Evolutionary conservation across 2,888 invertebrate genomes (phyloP).

Genomic region (Physocephala rufipes): DNA sequence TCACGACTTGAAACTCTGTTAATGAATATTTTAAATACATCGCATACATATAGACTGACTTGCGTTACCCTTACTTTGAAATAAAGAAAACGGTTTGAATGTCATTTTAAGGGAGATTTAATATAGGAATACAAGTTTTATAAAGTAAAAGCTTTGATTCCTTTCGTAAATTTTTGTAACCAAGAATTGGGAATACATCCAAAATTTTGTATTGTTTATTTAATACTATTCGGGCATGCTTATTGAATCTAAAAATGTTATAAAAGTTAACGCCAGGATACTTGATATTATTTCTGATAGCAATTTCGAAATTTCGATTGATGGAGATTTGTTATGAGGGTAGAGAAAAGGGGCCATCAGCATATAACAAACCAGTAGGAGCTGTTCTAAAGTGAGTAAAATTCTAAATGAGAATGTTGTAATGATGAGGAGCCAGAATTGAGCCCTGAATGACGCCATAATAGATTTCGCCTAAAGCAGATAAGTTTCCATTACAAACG

Average conservation of each 20-base stretch:
- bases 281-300: conserved; percentile 16
- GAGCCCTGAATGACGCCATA: conserved; percentile 34
- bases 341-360: conserved; percentile 37
- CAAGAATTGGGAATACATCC: not conserved
- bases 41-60: too few species aligned
- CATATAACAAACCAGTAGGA: conserved; percentile 33
- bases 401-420: conserved; percentile 34
- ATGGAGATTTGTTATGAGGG: conserved; percentile 20
- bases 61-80: not conserved
- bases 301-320: not conserved
- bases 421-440: conserved; percentile 26
- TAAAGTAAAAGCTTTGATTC: not conserved
- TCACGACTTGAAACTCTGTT: too few species aligned
- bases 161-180: not conserved
- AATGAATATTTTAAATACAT: too few species aligned
- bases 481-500: conserved; percentile 15
- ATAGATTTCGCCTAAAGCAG: not conserved
- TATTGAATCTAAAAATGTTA: conserved; percentile 33
- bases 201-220: not conserved
- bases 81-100: not conserved
- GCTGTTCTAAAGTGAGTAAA: conserved; percentile 30
- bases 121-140: not conserved
- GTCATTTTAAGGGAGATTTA: not conserved
- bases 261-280: conserved; percentile 34
- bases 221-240: conserved; percentile 17